phyloP scores from a whole-genome alignment of 2,888 invertebrate genomes.

The Cephus spinipes region DNA sequence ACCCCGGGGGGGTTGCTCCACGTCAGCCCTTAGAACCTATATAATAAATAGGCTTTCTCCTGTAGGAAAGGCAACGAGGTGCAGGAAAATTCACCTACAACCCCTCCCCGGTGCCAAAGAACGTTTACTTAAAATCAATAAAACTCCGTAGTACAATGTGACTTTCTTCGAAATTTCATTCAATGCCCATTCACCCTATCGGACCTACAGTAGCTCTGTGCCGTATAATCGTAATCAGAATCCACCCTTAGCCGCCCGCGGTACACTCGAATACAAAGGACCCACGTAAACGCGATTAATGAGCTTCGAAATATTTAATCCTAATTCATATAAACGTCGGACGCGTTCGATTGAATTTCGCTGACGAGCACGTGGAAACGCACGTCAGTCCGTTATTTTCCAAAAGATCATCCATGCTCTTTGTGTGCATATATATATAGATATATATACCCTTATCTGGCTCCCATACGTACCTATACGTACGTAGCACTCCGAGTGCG shows the following conservation, averaged over 20 bases:
- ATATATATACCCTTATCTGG: background rate
- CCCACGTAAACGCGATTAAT: background rate
- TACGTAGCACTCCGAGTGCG: conserved; percentile 3
- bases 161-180: background rate
- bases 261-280: background rate
- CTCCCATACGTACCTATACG: background rate
- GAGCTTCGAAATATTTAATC: background rate
- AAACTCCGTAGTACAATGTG: background rate
- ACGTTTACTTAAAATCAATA: background rate
- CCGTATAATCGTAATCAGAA: background rate
- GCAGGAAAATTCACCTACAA: background rate
- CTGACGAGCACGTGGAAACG: background rate
- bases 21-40: background rate
- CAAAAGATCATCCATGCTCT: background rate
- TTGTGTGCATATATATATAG: too few relatives aligned
- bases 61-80: background rate
- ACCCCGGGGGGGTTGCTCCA: background rate
- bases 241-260: background rate
- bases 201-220: background rate
- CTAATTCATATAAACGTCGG: too few relatives aligned
- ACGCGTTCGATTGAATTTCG: background rate
- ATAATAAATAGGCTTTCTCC: background rate
- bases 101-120: background rate
- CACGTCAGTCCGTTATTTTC: background rate
- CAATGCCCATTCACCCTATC: background rate